phyloP scores from a whole-genome alignment of 2,113 vertebrate genomes.

The Scopus umbretta region DNA sequence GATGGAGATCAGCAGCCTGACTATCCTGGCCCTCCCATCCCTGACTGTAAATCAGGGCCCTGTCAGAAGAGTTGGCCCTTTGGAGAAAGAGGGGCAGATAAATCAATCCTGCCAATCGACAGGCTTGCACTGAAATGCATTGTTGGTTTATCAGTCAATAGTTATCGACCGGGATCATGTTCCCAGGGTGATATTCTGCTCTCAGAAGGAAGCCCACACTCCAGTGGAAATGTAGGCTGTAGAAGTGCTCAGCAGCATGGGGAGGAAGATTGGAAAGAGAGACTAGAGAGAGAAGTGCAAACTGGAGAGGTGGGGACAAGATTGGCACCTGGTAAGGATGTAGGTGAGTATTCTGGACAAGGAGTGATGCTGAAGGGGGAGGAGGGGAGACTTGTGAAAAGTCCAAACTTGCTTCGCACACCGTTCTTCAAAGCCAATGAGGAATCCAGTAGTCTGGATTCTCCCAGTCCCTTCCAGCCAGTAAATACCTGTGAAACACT shows the following conservation, averaged over 20 bases:
- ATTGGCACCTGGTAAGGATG: background rate
- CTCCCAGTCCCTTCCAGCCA: background rate
- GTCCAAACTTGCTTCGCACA: background rate
- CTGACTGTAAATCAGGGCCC: background rate
- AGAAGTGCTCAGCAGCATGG: background rate
- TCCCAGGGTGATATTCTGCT: constrained; percentile 7
- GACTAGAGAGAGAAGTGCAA: background rate
- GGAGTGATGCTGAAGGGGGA: background rate
- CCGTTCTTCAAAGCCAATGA: background rate
- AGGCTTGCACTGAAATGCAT: constrained; percentile 17
- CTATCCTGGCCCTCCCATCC: background rate
- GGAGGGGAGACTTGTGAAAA: background rate
- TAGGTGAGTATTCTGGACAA: background rate
- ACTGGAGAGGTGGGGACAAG: background rate
- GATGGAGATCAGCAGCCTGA: background rate
- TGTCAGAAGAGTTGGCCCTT: background rate
- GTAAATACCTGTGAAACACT: background rate
- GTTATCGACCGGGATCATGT: background rate
- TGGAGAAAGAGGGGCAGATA: background rate
- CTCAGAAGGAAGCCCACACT: background rate
- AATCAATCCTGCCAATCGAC: constrained; percentile 21
- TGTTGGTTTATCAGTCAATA: constrained; percentile 45
- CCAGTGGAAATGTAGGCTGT: background rate
- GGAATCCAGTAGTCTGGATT: background rate
- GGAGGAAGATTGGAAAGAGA: background rate